phyloP scores from a whole-genome alignment of 2,113 vertebrate species.

The Oostethus manadensis region DNA sequence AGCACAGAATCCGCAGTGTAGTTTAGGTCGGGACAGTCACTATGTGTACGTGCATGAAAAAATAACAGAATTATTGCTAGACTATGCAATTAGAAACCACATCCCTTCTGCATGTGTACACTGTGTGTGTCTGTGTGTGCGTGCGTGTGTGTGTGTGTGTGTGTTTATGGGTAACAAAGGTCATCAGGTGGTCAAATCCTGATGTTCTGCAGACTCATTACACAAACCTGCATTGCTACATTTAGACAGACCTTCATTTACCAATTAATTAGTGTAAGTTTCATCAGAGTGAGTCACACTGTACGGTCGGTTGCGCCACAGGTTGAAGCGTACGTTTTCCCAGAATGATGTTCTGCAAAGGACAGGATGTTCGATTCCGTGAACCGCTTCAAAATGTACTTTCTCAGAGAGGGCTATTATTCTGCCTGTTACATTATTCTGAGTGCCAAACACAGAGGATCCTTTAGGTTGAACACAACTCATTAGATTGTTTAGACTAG shows the following conservation, averaged over 20 bases:
- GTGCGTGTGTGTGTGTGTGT: too few relatives aligned
- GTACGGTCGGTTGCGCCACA: constrained; percentile 22
- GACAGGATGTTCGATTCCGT: background rate
- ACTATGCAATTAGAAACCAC: too few relatives aligned
- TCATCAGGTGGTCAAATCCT: background rate
- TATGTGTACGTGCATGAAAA: too few relatives aligned
- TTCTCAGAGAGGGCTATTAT: background rate
- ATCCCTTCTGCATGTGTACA: too few relatives aligned
- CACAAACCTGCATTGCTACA: constrained; percentile 26
- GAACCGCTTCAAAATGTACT: background rate
- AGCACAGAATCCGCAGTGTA: too few relatives aligned
- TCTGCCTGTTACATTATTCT: too few relatives aligned
- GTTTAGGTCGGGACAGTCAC: too few relatives aligned
- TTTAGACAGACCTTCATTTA: constrained; percentile 10
- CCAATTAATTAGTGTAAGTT: constrained; percentile 9
- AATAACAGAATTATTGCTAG: too few relatives aligned
- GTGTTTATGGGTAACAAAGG: background rate
- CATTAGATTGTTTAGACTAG: too few relatives aligned
- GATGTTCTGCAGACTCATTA: background rate
- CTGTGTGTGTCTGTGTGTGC: too few relatives aligned
- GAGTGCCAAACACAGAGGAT: too few relatives aligned
- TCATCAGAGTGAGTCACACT: constrained; percentile 4
- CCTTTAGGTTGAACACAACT: too few relatives aligned
- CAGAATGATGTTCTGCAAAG: constrained; percentile 3
- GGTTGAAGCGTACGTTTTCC: background rate